phyloP scores from a whole-genome alignment of 2,888 invertebrate species.

The Phortica okadai region DNA sequence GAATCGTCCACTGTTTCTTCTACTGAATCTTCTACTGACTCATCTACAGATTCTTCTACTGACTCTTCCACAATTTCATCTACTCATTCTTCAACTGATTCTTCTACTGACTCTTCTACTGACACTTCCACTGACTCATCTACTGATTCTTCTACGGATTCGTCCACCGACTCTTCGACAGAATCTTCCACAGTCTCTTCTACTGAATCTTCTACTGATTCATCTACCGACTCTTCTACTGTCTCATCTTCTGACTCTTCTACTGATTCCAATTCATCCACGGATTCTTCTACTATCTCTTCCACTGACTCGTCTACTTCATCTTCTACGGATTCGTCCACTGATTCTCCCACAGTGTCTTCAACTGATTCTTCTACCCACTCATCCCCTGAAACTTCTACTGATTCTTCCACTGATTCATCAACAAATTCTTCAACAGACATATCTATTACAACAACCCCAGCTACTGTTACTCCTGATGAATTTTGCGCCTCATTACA shows the following conservation, averaged over 20 bases:
- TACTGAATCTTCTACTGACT: not conserved
- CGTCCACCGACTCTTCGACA: too few relatives aligned
- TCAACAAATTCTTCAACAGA: constrained; percentile 1
- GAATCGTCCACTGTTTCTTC: not conserved
- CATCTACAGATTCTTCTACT: not conserved
- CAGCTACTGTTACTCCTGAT: constrained; percentile 34
- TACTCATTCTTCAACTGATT: not conserved
- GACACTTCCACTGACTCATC: too few relatives aligned
- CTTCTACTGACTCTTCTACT: not conserved
- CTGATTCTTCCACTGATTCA: not conserved
- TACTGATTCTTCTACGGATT: too few relatives aligned
- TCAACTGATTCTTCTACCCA: not conserved
- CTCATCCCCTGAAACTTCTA: not conserved
- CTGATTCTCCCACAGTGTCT: not conserved
- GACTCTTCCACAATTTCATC: not conserved
- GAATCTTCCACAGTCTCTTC: not conserved
- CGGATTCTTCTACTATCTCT: too few relatives aligned
- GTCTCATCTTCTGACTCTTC: not conserved
- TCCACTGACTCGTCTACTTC: too few relatives aligned
- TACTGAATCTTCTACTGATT: not conserved
- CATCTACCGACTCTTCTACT: not conserved
- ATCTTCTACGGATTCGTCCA: too few relatives aligned
- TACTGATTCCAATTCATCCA: not conserved
- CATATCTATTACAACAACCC: constrained; percentile 20
- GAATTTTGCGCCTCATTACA: constrained; percentile 45